These are phyloP conservation scores for Eptatretus burgeri DNA, from an alignment of 2,113 vertebrate genomes.

Conservation along the genomic window DNA sequence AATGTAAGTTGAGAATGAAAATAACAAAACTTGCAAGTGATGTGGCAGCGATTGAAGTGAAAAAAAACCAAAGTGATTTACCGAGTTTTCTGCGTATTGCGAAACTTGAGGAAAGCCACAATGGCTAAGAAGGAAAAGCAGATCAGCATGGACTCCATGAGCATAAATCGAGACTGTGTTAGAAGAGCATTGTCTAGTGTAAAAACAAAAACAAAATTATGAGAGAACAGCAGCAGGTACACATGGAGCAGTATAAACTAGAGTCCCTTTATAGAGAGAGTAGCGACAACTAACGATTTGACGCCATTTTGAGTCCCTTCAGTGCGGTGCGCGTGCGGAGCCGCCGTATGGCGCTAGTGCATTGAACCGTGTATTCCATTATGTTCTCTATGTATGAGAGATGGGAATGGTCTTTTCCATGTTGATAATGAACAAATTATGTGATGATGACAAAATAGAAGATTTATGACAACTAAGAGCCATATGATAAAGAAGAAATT, in stretches of 20 bases:
- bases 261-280: too few relatives aligned
- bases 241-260: neutral
- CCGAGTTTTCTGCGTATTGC: slow-evolving; percentile 17
- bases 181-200: slow-evolving; percentile 50
- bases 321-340: too few relatives aligned
- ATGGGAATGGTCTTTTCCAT: too few relatives aligned
- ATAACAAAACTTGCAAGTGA: neutral
- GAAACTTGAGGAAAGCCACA: slow-evolving; percentile 49
- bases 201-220: neutral
- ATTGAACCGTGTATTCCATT: too few relatives aligned
- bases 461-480: too few relatives aligned
- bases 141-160: slow-evolving; percentile 54
- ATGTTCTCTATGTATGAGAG: too few relatives aligned
- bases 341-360: too few relatives aligned
- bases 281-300: too few relatives aligned
- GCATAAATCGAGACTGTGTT: slow-evolving; percentile 65
- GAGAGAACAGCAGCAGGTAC: neutral
- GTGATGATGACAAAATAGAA: too few relatives aligned
- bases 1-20: neutral
- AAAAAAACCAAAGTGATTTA: neutral
- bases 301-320: too few relatives aligned
- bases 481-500: too few relatives aligned
- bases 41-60: neutral
- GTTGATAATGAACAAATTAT: too few relatives aligned
- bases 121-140: slow-evolving; percentile 53